Evolutionary conservation across 2,113 vertebrate species (phyloP), one percentile per base, ranked within the genome.

Genomic region (Carollia perspicillata): DNA sequence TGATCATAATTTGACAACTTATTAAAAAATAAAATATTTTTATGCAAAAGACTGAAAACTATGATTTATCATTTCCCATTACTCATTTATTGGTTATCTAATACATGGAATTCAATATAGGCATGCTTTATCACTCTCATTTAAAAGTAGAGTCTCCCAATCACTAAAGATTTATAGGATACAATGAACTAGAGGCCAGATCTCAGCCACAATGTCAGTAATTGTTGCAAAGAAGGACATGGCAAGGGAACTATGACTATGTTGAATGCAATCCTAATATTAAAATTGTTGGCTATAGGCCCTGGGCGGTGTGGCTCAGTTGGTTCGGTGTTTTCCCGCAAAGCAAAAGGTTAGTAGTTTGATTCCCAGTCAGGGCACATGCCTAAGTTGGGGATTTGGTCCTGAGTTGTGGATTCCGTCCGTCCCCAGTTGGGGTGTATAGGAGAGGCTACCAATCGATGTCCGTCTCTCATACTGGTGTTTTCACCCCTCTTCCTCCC

Each of bases 71-170:
- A 84, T 68, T 93, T 37, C 23, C 89, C 37, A 60, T 95, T 94
- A 77, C 91, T 96, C 97, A 86, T 96, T 96, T 97, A 83, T 95
- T 96, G 95, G 77, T 83, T 96, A 94, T 78, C 71, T 94, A 91
- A 92, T 75, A 71, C 42, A 10, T 85, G 55, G 63, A 91, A 94
- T 97, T 96, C 90, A 97, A 49, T 97, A 75, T 80, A 90, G 84
- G 96, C 44, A 95, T 74, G 51, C 89, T 95, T 89, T 94, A 93
- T 97, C 93, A 91, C 37, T 93, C 65, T 97, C 78, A 75, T 74
- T 90, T 95, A 93, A 90, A 96, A 90, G 90, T 84, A 83, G 94
- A 42, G 84, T 93, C 49, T 95, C 28, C 33, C 20, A 75, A 53
- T 87, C 68, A 66, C 30, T 44, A 60, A 71, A 92, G 92, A 96